A percentile compares a stretch with the other conserved stretches of the same genome.
Evolutionary conservation across 2,888 invertebrate species (phyloP).

Genomic region (Phyto melanocephala): DNA sequence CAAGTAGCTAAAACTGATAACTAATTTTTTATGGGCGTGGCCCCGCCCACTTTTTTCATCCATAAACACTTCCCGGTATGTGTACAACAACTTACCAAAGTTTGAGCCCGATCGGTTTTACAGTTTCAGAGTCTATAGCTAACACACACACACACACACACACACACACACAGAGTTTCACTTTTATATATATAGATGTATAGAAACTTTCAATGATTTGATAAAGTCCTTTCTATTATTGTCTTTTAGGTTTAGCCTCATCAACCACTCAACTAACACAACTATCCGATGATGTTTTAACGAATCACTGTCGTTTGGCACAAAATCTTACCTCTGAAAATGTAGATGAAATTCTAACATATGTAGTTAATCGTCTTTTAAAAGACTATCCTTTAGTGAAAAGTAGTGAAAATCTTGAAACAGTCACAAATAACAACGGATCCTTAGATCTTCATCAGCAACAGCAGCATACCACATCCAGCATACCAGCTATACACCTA

Average conservation of each 20-base stretch:
- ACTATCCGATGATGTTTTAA: conserved; percentile 77
- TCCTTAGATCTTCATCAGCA: conserved; percentile 37
- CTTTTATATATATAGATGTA: no score
- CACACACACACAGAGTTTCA: no score
- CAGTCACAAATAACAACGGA: conserved; percentile 39
- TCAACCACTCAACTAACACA: conserved; percentile 79
- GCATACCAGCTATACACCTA: conserved; percentile 84
- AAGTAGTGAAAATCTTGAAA: conserved; percentile 63
- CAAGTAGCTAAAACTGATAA: no score
- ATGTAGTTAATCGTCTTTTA: conserved; percentile 80
- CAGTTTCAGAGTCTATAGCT: no score
- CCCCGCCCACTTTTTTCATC: no score
- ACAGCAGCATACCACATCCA: conserved; percentile 19
- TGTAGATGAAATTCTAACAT: conserved; percentile 81
- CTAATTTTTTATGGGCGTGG: no score
- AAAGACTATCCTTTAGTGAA: conserved; percentile 79
- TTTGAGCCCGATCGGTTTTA: no score
- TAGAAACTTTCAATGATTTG: no score
- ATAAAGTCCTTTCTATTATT: no score
- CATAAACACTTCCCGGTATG: no score
- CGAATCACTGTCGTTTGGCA: conserved; percentile 75
- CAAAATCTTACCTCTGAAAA: conserved; percentile 79
- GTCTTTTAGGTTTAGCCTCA: conserved; percentile 75
- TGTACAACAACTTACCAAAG: no score
- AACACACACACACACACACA: no score